Base-by-base conservation (phyloP, 2,888 invertebrate species). In the Tetragonula carbonaria region DNA sequence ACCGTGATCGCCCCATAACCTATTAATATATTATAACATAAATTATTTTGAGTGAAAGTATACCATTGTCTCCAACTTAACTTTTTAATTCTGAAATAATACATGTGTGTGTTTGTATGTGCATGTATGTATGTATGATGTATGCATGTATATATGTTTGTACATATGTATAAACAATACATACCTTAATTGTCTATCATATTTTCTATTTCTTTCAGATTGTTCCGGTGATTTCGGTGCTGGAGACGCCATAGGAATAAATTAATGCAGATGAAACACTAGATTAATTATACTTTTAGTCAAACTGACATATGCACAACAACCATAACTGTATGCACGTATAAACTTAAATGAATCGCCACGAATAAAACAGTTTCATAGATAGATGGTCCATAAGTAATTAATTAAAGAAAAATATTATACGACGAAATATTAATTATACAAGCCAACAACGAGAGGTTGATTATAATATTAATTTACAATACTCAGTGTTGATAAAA, bases 1-100 rank as follows among this genome's bases (percentile, higher is more conserved):
- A 0, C 99, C 99, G 95, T 99, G 99, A 94, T 99, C 99, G 86
- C 99, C 99, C 99, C 99, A 99, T 91, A 99, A 96, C 93, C 98
- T 98, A 16, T 38, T 33, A 33, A 33, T 33, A 33, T 33, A 33
- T 33, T 33, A 72, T 23, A 38, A 38, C 3, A 11, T 23, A 23
- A 45, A 53, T 45, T 11, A 23, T 28, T 5, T 62, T 4, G 45
- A 8, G 45, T 55, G n/a, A 72, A 2, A 50, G 11, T 45, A 45
- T 28, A 23, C 23, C 59, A 50, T 14, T 59, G 33, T 18, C 18
- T 21, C 4, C 55, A 38, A 50, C n/a, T 21, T 38, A 45, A 62
- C 50, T 14, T 71, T 11, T 8, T 86, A 81, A 84, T 85, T 73
- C 74, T 51, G 21, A 86, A 67, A 67, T 68, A 70, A 55, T 59